Conservation (phyloP, 2,888 invertebrate genomes). For the Rhingia campestris region DNA sequence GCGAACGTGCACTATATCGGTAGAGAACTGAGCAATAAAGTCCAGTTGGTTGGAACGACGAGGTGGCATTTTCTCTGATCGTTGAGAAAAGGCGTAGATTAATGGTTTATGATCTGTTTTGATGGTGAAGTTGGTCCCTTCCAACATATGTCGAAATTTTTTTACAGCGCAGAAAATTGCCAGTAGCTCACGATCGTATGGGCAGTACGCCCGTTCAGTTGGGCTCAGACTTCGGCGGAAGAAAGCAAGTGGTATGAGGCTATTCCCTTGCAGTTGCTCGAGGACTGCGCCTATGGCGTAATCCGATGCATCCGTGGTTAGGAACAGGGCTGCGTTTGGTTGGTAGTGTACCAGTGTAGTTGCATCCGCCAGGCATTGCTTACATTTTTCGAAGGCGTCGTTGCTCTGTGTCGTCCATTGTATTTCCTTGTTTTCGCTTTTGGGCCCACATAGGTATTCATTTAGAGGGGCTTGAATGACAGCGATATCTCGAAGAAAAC, state of each 20-base stretch:
- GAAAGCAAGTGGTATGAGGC: background rate
- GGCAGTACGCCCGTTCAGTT: constrained; percentile 3
- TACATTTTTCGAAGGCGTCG: constrained; percentile 11
- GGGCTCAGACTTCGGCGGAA: background rate
- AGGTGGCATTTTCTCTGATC: background rate
- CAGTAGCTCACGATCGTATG: constrained; percentile 8
- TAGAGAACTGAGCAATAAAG: background rate
- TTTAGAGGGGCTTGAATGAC: constrained; percentile 10
- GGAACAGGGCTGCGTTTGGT: background rate
- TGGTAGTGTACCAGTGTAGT: background rate
- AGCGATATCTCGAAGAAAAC: constrained; percentile 29
- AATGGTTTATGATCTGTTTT: background rate
- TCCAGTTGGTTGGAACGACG: background rate
- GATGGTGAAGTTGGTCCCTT: background rate
- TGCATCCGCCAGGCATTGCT: constrained; percentile 7
- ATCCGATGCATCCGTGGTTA: background rate
- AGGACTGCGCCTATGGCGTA: constrained; percentile 8
- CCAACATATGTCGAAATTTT: constrained; percentile 4
- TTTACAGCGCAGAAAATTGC: constrained; percentile 14
- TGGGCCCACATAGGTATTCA: background rate
- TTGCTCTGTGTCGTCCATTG: constrained; percentile 3
- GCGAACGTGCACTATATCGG: background rate
- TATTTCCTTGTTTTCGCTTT: constrained; percentile 8
- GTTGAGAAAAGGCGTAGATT: constrained; percentile 1
- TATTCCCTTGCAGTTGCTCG: background rate